Conservation (phyloP, 2,113 vertebrate genomes). For the Vulpes lagopus region DNA sequence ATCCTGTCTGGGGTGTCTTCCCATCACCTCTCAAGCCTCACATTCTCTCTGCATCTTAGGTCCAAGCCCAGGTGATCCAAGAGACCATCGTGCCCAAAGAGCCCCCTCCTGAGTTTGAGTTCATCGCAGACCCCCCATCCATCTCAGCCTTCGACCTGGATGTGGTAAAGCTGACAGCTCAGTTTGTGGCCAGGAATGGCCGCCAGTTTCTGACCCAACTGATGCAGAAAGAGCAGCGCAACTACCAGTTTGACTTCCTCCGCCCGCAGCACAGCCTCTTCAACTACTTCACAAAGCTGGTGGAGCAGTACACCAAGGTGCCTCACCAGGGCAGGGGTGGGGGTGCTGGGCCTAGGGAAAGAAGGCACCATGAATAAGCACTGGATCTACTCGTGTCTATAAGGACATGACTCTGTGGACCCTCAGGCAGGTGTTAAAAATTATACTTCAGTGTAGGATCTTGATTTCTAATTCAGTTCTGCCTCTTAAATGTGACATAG, state of each 20-base stretch:
- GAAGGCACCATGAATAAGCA: fast-evolving
- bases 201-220: slow-evolving; percentile 98
- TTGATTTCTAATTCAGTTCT: slow-evolving; percentile 2
- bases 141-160: slow-evolving; percentile 99
- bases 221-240: slow-evolving; percentile 99
- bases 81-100: slow-evolving; percentile 97
- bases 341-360: neutral
- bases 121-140: slow-evolving; percentile 98
- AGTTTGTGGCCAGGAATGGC: slow-evolving; percentile 98
- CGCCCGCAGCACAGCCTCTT: slow-evolving; percentile 99
- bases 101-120: slow-evolving; percentile 97
- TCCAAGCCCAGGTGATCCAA: slow-evolving; percentile 97
- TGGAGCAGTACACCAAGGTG: slow-evolving; percentile 99
- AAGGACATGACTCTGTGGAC: fast-evolving
- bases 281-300: slow-evolving; percentile 99
- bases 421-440: neutral
- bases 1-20: neutral
- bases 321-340: neutral
- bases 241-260: slow-evolving; percentile 99
- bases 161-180: slow-evolving; percentile 97
- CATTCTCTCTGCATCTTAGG: slow-evolving; percentile 83
- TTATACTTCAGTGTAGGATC: neutral
- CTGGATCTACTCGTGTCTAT: fast-evolving
- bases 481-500: neutral
- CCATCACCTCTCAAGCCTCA: neutral